Base-by-base conservation (phyloP, 92 coral and sea anemone species). In the Diadumene lineata region DNA sequence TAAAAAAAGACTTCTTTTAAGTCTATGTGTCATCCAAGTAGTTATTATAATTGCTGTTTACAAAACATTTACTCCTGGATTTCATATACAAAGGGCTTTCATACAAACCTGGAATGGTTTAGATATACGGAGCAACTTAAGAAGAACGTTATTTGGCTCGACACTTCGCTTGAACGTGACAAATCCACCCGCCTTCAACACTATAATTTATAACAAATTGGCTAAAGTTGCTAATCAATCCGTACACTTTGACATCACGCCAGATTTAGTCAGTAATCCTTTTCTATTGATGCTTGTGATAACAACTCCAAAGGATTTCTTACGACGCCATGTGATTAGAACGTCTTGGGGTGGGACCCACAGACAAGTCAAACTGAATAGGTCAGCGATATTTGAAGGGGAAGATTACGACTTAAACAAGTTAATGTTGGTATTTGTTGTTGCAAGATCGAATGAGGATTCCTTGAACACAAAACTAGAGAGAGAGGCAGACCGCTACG, bases 261-360 rank as follows among this genome's bases (percentile, higher is more conserved):
- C 73, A n/a, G 58, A 48, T 68, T 22, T 24, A 1, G 31, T 22
- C 11, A 29, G 43, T 27, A 27, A 46, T 6, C 58, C 27, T 8
- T 68, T 68, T 46, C 17, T 43, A 26, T 2, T 68, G 10, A 68
- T 68, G 33, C 56, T 68, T 26, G 57, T 68, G 15, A 1, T 46
- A 1, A 68, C 73, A 9, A 44, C 68, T 11, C 68, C 73, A 21
- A 44, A 23, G 2, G 30, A 32, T n/a, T 68, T 68, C 26, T 0
- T 17, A 24, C 30, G 73, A 68, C 58, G 73, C 30, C 73, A 68
- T 43, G 60, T 68, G 58, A 26, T 68, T 23, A 43, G 73, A 22
- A 68, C 73, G 6, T 44, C 73, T 18, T 68, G 73, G 58, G 73
- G 73, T 4, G 57, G 58, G 11, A 68, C 73, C 7, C 73, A 46